Base-by-base conservation (phyloP, 2,888 invertebrate genomes). In the Mactromeris polynyma region DNA sequence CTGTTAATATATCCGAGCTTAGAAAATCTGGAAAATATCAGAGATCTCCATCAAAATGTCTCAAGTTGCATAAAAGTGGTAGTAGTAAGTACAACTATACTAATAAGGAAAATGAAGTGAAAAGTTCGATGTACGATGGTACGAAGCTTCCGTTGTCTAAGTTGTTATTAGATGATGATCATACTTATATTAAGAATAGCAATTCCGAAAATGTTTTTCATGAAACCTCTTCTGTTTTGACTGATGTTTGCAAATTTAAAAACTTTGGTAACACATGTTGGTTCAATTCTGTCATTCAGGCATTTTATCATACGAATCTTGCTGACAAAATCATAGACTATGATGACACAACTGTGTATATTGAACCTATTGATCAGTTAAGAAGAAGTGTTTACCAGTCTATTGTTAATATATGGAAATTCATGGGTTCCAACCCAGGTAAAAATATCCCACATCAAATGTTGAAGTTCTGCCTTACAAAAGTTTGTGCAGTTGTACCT, bases 261-360 rank as follows among this genome's bases (percentile, higher is more conserved):
- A 86, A 81, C 51, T 86, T 64, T 51, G 86, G 86, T 17, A 73
- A n/a, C 19, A 73, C 81, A 0, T 86, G 86, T 21, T 81, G 81
- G 81, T 81, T 86, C 46, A 86, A 86, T 81, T 81, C 86, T 21
- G 81, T 81, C 38, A 9, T 86, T 46, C 86, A 86, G 31, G 86
- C 81, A 42, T 86, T 81, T 81, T 64, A 42, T 51, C 73, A 36
- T 36, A 31, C 73, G 69, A 73, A 81, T 46, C 21, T 85, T 17
- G 69, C 77, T 73, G 77, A 58, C 31, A 82, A 64, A 40, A 2
- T 38, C 38, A 82, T 82, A 38, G 82, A 38, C 36, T 7, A 31
- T 58, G 26, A 11, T 19, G n/a, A 58, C 2, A 2, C 58, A n/a
- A n/a, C 17, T n/a, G n/a, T n/a, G n/a, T n/a, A n/a, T n/a, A n/a